Evolutionary conservation across 37 sponge, comb jelly and placozoan species (phyloP), one percentile per base, ranked within the genome.

Genomic region (Ianthella basta): DNA sequence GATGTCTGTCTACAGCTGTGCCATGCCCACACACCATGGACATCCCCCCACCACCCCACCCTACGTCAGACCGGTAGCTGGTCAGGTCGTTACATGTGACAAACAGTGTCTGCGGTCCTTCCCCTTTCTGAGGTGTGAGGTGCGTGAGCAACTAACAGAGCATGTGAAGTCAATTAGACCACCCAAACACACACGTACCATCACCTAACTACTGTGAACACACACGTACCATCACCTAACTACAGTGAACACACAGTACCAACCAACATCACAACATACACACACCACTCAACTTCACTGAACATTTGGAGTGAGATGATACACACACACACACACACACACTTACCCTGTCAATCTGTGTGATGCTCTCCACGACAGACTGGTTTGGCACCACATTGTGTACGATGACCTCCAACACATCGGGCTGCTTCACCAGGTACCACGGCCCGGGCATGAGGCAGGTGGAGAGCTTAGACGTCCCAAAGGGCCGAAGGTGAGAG

Each of bases 401-500:
- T 4, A 75, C 78, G 1, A 75, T 75, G 78, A 75, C 53, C 54
- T 85, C 82, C 12, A 64, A 57, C 6, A 92, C 32, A 36, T 37
- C 67, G 6, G 53, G 53, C 59, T 86, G 85, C 41, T 80, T 88
- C n/a, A 92, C 57, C 5, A 92, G 89, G 82, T 74, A 86, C 89
- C 89, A 86, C 8, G 63, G 32, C 34, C 93, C 93, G 13, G 87
- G 87, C 0, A 87, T 4, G 37, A 79, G 53, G 65, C 93, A 92
- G 15, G 87, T 80, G 57, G 82, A 80, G 10, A 35, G 32, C 12
- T 34, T 34, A 38, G 64, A 34, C 8, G 15, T 37, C 8, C 50
- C 34, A 37, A 88, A 92, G n/a, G 86, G 36, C 27, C 89, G 64
- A 0, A 92, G 57, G 25, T 89, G 89, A 6, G 93, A 92, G 73